Conservation (phyloP, 2,113 vertebrate species). For the Axis porcinus region DNA sequence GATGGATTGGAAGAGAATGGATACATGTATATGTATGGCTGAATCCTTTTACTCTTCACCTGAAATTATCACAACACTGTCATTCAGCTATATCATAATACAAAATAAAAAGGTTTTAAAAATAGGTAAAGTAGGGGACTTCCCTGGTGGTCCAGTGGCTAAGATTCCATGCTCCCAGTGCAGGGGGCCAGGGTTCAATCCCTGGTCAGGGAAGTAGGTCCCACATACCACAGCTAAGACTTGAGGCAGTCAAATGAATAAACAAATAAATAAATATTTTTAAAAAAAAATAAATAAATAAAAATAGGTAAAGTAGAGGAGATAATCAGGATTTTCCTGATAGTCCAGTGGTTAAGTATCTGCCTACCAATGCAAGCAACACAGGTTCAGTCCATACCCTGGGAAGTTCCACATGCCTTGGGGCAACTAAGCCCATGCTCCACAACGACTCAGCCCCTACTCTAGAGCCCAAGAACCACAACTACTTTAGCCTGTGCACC, state of each 20-base stretch:
- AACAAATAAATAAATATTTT: too few species aligned
- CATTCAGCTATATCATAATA: neutral
- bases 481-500: neutral
- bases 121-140: neutral
- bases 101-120: neutral
- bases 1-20: neutral
- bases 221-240: too few species aligned
- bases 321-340: neutral
- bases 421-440: neutral
- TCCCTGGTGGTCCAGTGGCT: too few species aligned
- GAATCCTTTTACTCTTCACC: neutral
- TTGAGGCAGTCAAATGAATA: too few species aligned
- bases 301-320: neutral
- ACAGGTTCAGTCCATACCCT: neutral
- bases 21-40: neutral
- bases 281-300: neutral
- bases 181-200: too few species aligned
- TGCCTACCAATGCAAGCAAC: neutral
- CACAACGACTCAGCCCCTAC: neutral
- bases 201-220: too few species aligned
- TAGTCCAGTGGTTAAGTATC: neutral
- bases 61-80: neutral
- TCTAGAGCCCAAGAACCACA: neutral
- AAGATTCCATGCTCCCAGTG: too few species aligned
- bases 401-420: neutral